These are phyloP conservation scores for Euwallacea fornicatus DNA, from an alignment of 1,140 invertebrate species.

Conservation along the genomic window DNA sequence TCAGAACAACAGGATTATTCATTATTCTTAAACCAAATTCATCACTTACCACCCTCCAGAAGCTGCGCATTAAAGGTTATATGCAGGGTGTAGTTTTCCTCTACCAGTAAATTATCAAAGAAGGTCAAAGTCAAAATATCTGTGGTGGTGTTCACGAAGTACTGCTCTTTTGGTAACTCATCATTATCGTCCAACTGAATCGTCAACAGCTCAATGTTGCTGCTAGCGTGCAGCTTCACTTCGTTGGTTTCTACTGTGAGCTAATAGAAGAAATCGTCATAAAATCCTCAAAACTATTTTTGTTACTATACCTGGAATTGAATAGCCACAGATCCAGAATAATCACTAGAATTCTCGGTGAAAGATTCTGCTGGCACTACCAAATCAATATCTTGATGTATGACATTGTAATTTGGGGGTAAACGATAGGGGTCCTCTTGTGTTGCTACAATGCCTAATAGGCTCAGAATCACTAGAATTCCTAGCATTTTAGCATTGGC, in stretches of 20 bases:
- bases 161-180: neutral
- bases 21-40: neutral
- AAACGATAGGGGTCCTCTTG: slow-evolving; percentile 4
- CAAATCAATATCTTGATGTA: slow-evolving; percentile 9
- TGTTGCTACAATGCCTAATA: neutral
- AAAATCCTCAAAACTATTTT: neutral
- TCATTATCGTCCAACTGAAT: neutral
- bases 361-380: slow-evolving; percentile 9
- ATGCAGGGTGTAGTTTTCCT: slow-evolving; percentile 3
- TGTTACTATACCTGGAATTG: slow-evolving; percentile 2
- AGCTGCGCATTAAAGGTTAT: slow-evolving; percentile 1
- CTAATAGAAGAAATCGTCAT: neutral
- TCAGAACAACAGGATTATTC: neutral
- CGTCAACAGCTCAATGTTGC: neutral
- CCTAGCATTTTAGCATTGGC: no score
- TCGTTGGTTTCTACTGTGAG: neutral
- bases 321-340: neutral
- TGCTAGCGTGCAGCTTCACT: neutral
- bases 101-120: neutral
- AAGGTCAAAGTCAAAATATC: slow-evolving; percentile 2
- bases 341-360: slow-evolving; percentile 2
- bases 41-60: slow-evolving; percentile 1
- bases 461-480: no score
- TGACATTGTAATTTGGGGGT: neutral
- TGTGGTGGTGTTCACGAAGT: neutral